Base-by-base conservation (phyloP, 2,888 invertebrate genomes). In the Lasioglossum calceatum region DNA sequence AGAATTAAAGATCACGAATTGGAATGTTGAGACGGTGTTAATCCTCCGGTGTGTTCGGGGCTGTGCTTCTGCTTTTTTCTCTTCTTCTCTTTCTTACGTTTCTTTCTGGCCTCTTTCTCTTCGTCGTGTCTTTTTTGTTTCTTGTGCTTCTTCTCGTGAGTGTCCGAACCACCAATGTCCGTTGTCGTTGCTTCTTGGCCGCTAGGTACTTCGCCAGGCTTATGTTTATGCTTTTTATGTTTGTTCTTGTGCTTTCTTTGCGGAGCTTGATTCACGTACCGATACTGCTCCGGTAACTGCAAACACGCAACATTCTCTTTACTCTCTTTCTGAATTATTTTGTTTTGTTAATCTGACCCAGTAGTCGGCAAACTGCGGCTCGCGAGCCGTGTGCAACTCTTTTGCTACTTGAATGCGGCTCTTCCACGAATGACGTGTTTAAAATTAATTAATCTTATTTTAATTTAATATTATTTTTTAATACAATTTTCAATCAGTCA, bases 211-310 rank as follows among this genome's bases (percentile, higher is more conserved):
- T 98, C 97, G 27, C 98, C 98, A 92, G 98, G 98, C 96, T 98
- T 98, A 94, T 98, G 98, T 95, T 98, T 98, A 93, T 98, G 98
- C 94, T 98, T 98, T 96, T 99, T 99, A 95, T 99, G 99, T 95
- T 99, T 98, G 94, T 98, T 99, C 96, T 99, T 99, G 94, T 99
- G 99, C 95, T 98, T 98, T 95, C 98, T 98, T 93, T 98, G 98
- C 88, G 99, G 98, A 89, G 98, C 97, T 93, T 98, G 98, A 96
- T 98, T 99, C 93, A 98, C 97, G 95, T 98, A 98, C 91, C 99
- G 97, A 95, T 99, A 99, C 95, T 99, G 99, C 95, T 99, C 99
- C 32, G 99, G 99, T 91, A 99, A 96, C 96, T 98, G 93, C 32
- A 64, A 16, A 32, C 95, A 95, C 87, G 90, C 88, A 12, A 61